Conservation (phyloP, 2,113 vertebrate species). For the Coracopsis vasa region DNA sequence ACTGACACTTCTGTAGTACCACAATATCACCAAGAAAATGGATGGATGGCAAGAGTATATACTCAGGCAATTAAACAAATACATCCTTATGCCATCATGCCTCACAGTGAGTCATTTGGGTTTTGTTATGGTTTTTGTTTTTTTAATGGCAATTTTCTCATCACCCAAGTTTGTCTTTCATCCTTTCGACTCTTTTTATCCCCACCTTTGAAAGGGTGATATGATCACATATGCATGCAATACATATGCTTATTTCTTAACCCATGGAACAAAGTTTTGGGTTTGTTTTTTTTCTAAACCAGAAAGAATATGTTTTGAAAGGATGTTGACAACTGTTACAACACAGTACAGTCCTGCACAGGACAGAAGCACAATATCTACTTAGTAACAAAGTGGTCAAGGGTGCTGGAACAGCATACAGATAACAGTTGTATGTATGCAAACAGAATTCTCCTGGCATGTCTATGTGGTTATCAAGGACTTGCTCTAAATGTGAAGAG, state of each 20-base stretch:
- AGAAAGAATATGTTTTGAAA: background rate
- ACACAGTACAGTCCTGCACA: background rate
- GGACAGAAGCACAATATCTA: background rate
- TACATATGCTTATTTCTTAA: background rate
- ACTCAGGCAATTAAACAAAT: background rate
- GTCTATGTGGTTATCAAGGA: background rate
- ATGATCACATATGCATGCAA: background rate
- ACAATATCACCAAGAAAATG: background rate
- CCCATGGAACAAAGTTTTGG: no score
- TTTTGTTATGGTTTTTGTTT: background rate
- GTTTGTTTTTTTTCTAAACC: background rate
- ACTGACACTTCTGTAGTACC: background rate
- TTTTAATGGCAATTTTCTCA: background rate
- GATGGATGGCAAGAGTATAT: background rate
- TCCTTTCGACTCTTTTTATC: background rate
- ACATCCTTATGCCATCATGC: background rate
- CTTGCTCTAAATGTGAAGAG: background rate
- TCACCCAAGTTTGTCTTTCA: background rate
- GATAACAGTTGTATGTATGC: fast-evolving
- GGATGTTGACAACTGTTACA: background rate
- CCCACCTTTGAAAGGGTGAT: background rate
- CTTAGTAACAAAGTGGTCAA: background rate
- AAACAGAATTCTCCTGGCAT: background rate
- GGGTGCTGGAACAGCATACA: background rate
- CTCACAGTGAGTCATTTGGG: fast-evolving